Evolutionary conservation across 2,113 vertebrate genomes (phyloP), one percentile per base, ranked within the genome.

Genomic region (Leptobrachium ailaonicum): DNA sequence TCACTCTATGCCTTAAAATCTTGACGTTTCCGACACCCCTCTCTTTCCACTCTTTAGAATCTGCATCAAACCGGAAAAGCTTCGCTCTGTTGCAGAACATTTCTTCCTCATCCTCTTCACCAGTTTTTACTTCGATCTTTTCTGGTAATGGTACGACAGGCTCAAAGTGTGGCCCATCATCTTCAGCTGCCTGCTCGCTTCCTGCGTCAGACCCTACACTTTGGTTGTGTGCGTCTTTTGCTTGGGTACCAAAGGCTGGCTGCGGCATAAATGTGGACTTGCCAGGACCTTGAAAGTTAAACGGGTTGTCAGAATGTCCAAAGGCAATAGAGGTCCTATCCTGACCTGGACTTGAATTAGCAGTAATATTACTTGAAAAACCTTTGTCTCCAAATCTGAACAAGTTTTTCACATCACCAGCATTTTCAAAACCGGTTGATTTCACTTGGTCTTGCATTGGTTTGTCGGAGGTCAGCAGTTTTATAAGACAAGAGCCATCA

Each of bases 91-190:
- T 98, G 83, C 96, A 99, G 83, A 96, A 99, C 84, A 98, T 93
- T 82, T 98, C 96, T 85, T 98, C 96, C 80, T 99, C 98, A 68
- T 99, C 97, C 88, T 99, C 98, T 68, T 99, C 98, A 12, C 98
- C 98, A 0, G 97, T 99, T 90, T 97, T 99, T 6, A 98, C 95
- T 87, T 98, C 96, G 68, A 99, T 93, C 85, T 99, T 99, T 83
- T 98, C 97, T 81, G 97, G 98, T 45, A 98, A 94, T 13, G 97
- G 97, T 7, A 99, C 96, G 56, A 99, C 97, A 44, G 98, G 98
- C 85, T 99, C 98, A 92, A 99, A 99, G 82, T 99, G 97, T 82
- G 97, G 98, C 4, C 97, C 97, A 75, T 99, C 97, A 42, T 99
- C 98, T 32, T 98, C 96, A 67, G 83, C 89, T 42, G 88, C 92